Base-by-base conservation (phyloP, 2,888 invertebrate species). In the Abrostola triplasia region DNA sequence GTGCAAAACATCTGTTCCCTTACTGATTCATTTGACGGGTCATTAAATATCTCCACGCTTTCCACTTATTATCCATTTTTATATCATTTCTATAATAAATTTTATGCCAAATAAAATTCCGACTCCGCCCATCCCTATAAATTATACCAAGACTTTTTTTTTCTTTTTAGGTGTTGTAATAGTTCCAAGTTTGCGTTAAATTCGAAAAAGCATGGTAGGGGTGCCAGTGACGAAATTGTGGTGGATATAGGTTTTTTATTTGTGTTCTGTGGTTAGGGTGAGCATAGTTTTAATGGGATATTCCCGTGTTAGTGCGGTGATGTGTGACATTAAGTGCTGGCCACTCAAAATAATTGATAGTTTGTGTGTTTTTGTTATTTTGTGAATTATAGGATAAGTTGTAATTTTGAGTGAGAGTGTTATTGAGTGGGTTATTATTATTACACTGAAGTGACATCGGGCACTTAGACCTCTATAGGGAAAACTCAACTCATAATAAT, bases 81-180 rank as follows among this genome's bases (percentile, higher is more conserved):
- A 90, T 91, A 86, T 88, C 85, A 88, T 89, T 88, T 86, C 85
- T 88, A 91, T 82, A 88, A 90, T 89, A 89, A 85, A 93, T 93
- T 92, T 89, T 87, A 92, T 89, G 93, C 87, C 92, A 92, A 92
- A 94, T 92, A 92, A 92, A 93, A 92, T 89, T 87, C 80, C 71
- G 86, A 77, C 87, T 80, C 85, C 92, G 90, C 93, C 93, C 61
- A 58, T 42, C 63, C 77, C 73, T 81, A 90, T 91, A 87, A 85
- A 83, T 85, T 78, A 83, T 67, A 62, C 50, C 51, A 68, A 72
- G 59, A n/a, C 48, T 9, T 8, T 40, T 67, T 77, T 73, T 66
- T 44, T 9, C 40, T 10, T 10, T 12, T 10, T 6, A 41, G 48
- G 44, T 59, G 8, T 51, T 55, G 56, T 47, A 60, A 68, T 47